A percentile compares a stretch with the other conserved stretches of the same genome.
These are phyloP conservation scores for Babylonia areolata DNA, from an alignment of 1,140 invertebrate species.

Conservation along the genomic window DNA sequence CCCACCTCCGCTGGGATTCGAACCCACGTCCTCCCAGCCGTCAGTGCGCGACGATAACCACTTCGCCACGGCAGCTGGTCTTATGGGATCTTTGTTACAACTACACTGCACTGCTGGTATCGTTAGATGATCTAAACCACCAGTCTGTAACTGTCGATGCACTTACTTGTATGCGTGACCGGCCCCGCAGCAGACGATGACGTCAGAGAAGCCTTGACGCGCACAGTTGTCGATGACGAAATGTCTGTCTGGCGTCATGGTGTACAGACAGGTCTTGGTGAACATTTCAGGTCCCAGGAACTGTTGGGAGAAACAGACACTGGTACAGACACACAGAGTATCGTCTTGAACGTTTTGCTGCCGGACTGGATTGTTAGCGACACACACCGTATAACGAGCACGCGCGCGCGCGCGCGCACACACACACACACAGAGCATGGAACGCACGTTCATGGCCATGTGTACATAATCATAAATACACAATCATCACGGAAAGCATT, in stretches of 20 bases:
- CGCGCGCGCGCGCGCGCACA: not conserved
- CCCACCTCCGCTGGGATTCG: no score
- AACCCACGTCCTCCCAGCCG: not conserved
- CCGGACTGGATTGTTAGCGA: no score
- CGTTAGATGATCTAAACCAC: no score
- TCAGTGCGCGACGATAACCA: not conserved
- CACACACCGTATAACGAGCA: not conserved
- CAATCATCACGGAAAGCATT: no score
- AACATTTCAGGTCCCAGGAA: constrained; percentile 66
- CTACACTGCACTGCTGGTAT: no score
- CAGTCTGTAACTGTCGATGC: no score
- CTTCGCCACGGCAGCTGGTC: not conserved
- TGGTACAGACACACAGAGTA: not conserved
- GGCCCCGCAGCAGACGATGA: constrained; percentile 70
- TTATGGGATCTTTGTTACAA: not conserved
- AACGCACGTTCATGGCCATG: not conserved
- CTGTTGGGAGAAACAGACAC: constrained; percentile 49
- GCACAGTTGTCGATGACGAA: constrained; percentile 69
- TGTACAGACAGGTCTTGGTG: constrained; percentile 72
- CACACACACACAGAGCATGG: not conserved
- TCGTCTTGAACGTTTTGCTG: not conserved
- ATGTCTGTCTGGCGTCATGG: constrained; percentile 71
- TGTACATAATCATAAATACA: not conserved
- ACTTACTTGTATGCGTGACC: constrained; percentile 73
- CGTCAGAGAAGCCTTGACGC: constrained; percentile 61